Evolutionary conservation across 2,113 vertebrate genomes (phyloP), one percentile per base, ranked within the genome.

Genomic region (Loxodonta africana): DNA sequence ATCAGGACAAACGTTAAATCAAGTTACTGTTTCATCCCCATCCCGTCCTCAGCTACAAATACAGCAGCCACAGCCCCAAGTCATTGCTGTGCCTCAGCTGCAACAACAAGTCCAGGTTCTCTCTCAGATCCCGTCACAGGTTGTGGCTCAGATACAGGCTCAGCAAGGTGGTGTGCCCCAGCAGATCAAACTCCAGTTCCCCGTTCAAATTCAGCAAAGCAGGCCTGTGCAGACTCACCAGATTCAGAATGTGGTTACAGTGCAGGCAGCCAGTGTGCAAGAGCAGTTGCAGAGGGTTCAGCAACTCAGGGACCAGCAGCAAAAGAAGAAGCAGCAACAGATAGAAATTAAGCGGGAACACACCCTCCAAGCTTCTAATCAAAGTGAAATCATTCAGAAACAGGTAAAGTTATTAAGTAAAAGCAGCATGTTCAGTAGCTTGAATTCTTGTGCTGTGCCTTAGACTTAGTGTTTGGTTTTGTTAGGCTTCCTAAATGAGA

Each of bases 231-330:
- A 99, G 97, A 96, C 99, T 48, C 99, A 99, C 97, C 99, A 99
- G 97, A 98, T 99, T 97, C 99, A 99, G 98, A 99, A 99, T 94
- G 99, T 99, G 98, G 99, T 99, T 95, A 99, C 99, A 89, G 99
- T 99, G 97, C 99, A 99, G 98, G 99, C 99, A 53, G 98, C 99
- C 95, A 99, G 99, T 71, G 99, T 99, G 90, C 99, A 99, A 98
- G 99, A 99, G 98, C 99, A 99, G 98, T 99, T 99, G 95, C 99
- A 99, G 93, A 98, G 99, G 98, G 99, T 99, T 98, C 99, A 99
- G 98, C 99, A 99, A 98, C 99, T 99, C 97, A 98, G 99, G 98
- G 99, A 99, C 73, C 99, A 99, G 98, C 99, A 99, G 92, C 99
- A 99, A 97, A 99, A 99, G 99, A 99, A 99, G 98, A 99, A 99